These are phyloP conservation scores for Tylochromis polylepis DNA, from an alignment of 2,113 vertebrate genomes.

Conservation along the genomic window DNA sequence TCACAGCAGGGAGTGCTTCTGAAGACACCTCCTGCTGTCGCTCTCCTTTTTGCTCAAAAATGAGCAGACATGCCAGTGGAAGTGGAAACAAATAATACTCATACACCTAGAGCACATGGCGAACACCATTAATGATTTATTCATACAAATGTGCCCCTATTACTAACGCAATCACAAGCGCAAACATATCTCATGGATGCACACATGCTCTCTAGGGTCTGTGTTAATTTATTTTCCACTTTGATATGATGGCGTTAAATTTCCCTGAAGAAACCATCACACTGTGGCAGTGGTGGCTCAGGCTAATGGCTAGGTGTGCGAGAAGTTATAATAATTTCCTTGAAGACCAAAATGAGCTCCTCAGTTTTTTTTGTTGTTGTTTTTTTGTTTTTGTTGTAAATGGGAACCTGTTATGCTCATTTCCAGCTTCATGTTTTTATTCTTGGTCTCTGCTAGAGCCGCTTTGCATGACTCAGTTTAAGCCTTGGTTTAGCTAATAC, in stretches of 20 bases:
- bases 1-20: conserved; percentile 65
- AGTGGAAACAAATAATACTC: not conserved
- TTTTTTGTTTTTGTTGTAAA: not conserved
- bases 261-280: conserved; percentile 30
- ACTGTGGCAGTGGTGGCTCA: not conserved
- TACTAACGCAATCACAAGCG: conserved; percentile 28
- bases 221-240: conserved; percentile 31
- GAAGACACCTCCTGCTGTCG: conserved; percentile 46
- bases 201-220: conserved; percentile 3
- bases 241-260: not conserved
- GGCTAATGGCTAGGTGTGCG: not conserved
- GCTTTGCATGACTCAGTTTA: not conserved
- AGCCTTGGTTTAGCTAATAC: not conserved
- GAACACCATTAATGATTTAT: conserved; percentile 3
- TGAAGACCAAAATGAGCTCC: not conserved
- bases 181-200: conserved; percentile 29
- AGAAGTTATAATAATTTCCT: conserved; percentile 2
- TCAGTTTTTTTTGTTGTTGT: not conserved
- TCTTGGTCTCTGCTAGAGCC: not conserved
- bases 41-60: not conserved
- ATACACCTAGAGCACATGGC: not conserved
- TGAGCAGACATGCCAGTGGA: not conserved
- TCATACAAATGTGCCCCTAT: not conserved
- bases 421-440: not conserved
- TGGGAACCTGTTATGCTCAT: not conserved